Evolutionary conservation across 2,797 vertebrate species (phyloP), one percentile per base, ranked within the genome.

Genomic region (Petrocephalus sullivani): DNA sequence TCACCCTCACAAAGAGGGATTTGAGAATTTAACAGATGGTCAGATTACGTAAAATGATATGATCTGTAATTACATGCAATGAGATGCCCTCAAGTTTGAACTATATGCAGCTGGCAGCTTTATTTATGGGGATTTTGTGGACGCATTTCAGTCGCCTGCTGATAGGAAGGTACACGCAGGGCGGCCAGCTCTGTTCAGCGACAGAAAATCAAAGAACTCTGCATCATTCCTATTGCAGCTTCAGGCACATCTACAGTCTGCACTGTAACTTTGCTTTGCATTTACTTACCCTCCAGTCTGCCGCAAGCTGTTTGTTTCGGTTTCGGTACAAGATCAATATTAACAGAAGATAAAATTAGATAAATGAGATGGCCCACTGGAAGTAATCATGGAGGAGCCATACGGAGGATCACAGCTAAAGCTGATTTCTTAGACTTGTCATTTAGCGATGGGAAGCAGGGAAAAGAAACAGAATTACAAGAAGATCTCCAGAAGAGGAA

Each of bases 11-110:
- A 49, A 49, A 9, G 16, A 49, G 41, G 75, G 37, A 81, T 81
- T 81, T 81, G 75, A 28, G 75, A 81, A 41, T 81, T 81, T 81
- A 49, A 81, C 41, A n/a, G 75, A 81, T 78, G 71, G 71, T 78
- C 41, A 46, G 75, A 81, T 49, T 81, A 16, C 9, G 41, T 49
- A 81, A 41, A 81, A 46, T 49, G 75, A 81, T 49, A 81, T 81
- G 41, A 81, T 81, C 37, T 49, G 75, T 21, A 81, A 81, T 81
- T 81, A 81, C 75, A 9, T 81, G 37, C 75, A n/a, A 81, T 41
- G 37, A 81, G 19, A 81, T 81, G 75, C 41, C 75, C 75, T 21
- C 7, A 49, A 41, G 37, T 81, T 81, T 81, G 46, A 81, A 49
- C 46, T 81, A 49, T 49, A 9, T 49, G 37, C 19, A 3, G 0